phyloP scores from a whole-genome alignment of 1,140 invertebrate species.

The Scaptomyza hsui region DNA sequence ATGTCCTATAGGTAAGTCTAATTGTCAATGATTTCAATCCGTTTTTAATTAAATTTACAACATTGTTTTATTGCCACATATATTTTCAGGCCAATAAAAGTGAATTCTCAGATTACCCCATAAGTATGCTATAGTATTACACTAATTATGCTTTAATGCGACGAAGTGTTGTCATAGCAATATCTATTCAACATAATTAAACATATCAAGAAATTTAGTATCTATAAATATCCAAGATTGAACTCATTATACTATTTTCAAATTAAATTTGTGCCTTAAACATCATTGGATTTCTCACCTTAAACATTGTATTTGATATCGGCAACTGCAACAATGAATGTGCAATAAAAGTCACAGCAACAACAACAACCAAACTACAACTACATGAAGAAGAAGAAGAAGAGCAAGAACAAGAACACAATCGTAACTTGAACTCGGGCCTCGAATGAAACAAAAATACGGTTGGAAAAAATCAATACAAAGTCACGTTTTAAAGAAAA shows the following conservation, averaged over 20 bases:
- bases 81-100: no score
- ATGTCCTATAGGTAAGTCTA: no score
- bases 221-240: no score
- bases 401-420: constrained; percentile 37
- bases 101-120: not conserved
- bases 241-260: not conserved
- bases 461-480: constrained; percentile 83
- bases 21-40: no score
- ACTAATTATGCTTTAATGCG: no score
- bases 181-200: no score
- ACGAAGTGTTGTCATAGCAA: no score
- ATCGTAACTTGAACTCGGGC: constrained; percentile 54
- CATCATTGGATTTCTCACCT: constrained; percentile 26
- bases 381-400: constrained; percentile 20
- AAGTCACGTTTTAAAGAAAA: constrained; percentile 83
- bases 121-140: not conserved
- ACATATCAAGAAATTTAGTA: no score
- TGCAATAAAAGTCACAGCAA: constrained; percentile 29
- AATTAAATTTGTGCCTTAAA: constrained; percentile 5
- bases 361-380: constrained; percentile 16
- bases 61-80: no score
- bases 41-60: no score
- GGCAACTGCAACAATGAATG: constrained; percentile 39
- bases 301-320: constrained; percentile 50
- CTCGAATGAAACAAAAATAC: constrained; percentile 76